Conservation (phyloP, 1,140 invertebrate genomes). For the Pomacea maculata region DNA sequence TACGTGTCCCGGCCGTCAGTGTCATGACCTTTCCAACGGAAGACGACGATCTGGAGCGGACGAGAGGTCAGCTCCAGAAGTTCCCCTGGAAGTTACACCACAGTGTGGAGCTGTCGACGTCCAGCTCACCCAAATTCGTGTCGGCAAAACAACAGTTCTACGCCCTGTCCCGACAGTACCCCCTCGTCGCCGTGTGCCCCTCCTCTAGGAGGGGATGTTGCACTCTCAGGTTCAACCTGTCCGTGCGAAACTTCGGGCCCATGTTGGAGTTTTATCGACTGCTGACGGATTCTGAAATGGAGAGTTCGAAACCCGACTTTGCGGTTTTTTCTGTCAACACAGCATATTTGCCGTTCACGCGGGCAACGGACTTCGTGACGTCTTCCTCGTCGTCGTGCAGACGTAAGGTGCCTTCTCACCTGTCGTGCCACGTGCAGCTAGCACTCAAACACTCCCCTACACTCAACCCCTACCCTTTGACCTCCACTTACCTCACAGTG, state of each 20-base stretch:
- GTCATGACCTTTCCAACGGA: slow-evolving; percentile 46
- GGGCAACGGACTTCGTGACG: neutral
- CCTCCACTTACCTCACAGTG: slow-evolving; percentile 37
- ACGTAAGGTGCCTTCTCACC: neutral
- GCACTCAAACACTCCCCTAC: slow-evolving; percentile 43
- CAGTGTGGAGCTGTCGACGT: slow-evolving; percentile 41
- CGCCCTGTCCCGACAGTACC: slow-evolving; percentile 36
- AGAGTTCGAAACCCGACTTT: slow-evolving; percentile 48
- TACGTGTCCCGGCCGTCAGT: slow-evolving; percentile 36
- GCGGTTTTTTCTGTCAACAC: slow-evolving; percentile 43
- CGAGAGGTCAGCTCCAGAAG: slow-evolving; percentile 25
- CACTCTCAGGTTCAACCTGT: slow-evolving; percentile 40
- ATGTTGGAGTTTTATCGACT: slow-evolving; percentile 55
- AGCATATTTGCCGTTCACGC: neutral
- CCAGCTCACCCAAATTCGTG: slow-evolving; percentile 23
- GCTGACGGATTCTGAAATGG: slow-evolving; percentile 46
- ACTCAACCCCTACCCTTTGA: slow-evolving; percentile 38
- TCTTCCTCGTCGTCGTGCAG: neutral
- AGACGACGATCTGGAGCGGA: slow-evolving; percentile 26
- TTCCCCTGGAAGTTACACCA: slow-evolving; percentile 49
- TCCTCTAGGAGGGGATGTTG: slow-evolving; percentile 28
- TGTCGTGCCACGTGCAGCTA: slow-evolving; percentile 32
- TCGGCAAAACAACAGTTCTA: slow-evolving; percentile 48
- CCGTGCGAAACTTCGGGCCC: slow-evolving; percentile 38
- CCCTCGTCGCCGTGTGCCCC: slow-evolving; percentile 43